Conservation (phyloP, 2,113 vertebrate genomes). For the Maccullochella peelii region DNA sequence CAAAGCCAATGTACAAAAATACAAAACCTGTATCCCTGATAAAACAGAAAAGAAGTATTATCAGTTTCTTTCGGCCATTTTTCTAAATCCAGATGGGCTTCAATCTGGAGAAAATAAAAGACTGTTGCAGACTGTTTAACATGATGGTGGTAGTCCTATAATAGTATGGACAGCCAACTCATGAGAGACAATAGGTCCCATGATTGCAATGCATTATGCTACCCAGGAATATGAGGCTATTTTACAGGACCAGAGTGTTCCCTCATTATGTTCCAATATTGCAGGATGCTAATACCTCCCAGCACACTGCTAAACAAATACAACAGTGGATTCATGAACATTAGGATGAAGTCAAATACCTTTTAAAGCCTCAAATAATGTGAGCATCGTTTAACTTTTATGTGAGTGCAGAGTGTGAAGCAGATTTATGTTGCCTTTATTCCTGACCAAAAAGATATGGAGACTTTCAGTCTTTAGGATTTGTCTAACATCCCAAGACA, state of each 20-base stretch:
- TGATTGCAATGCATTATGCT: conserved; percentile 62
- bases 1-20: not conserved
- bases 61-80: conserved; percentile 6
- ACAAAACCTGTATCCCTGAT: not conserved
- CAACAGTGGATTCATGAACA: conserved; percentile 39
- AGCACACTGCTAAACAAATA: conserved; percentile 45
- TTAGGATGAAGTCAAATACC: conserved; percentile 17
- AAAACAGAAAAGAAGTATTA: conserved; percentile 4
- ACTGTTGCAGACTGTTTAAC: conserved; percentile 51
- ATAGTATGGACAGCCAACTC: conserved; percentile 49
- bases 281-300: conserved; percentile 49
- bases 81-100: conserved; percentile 44
- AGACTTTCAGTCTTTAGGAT: not conserved
- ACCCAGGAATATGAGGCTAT: conserved; percentile 52
- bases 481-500: not conserved
- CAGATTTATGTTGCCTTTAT: not conserved
- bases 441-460: not conserved
- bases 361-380: conserved; percentile 24
- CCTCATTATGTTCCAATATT: conserved; percentile 50
- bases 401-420: conserved; percentile 11
- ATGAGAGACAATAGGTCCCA: conserved; percentile 59
- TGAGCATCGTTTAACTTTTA: conserved; percentile 31
- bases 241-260: conserved; percentile 46
- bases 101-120: conserved; percentile 49
- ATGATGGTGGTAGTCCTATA: conserved; percentile 41